Base-by-base conservation (phyloP, 2,797 vertebrate genomes). In the Lateolabrax maculatus region DNA sequence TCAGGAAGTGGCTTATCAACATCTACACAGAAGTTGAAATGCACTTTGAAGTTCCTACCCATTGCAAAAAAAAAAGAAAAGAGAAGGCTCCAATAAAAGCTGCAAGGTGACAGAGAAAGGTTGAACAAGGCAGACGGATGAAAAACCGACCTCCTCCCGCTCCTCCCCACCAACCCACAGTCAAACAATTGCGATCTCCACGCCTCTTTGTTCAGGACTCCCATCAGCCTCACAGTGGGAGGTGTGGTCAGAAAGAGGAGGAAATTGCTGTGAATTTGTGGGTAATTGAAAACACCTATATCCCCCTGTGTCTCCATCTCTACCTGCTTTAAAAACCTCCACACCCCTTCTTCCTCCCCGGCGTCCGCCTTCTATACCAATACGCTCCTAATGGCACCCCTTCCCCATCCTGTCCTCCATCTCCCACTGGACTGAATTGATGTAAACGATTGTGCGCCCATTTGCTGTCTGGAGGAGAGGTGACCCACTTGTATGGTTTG, bases 261-360 rank as follows among this genome's bases (percentile, higher is more conserved):
- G 93, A 95, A 95, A 95, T 95, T 95, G 94, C 93, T 89, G 77
- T 79, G 90, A 94, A 95, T 95, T 93, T 91, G 90, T 61, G 71
- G 71, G 90, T 95, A 95, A 95, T 95, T 95, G 93, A 95, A 96
- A 95, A 94, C 88, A 93, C 90, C 93, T 93, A 86, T 80, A 88
- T 91, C 91, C 92, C 88, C 87, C 87, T 55, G 86, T 74, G 89
- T 86, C 77, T 84, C 81, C 83, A 80, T 81, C 79, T 74, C 70
- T 86, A 84, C 84, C 87, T 87, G 86, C 84, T 90, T 86, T 86
- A 81, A 84, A 91, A 90, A 71, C 71, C 84, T 83, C 68, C 79
- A 84, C 84, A 77, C 56, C 85, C 79, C 75, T 77, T 83, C 84
- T 85, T 88, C 41, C 84, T 82, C 84, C 75, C 83, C 31, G 68